A percentile compares a stretch with the other conserved stretches of the same genome.
These are phyloP conservation scores for Synanthedon andrenaeformis DNA, from an alignment of 2,888 invertebrate genomes.

Conservation along the genomic window DNA sequence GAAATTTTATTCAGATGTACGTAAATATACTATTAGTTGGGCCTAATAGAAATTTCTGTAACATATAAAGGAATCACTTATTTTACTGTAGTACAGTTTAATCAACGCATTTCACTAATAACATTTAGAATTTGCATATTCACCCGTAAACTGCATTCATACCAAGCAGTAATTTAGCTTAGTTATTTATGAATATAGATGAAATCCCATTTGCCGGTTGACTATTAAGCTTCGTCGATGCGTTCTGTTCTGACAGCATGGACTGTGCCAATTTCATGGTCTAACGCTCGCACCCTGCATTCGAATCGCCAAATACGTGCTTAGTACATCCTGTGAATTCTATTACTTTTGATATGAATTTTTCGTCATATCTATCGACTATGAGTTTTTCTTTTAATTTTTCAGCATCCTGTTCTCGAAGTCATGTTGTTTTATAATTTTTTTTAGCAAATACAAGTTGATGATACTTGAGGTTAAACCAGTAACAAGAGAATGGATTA, in stretches of 20 bases:
- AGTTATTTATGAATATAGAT: conserved; percentile 36
- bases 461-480: no score
- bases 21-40: no score
- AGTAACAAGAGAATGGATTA: no score
- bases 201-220: conserved; percentile 36
- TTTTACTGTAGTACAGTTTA: no score
- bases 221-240: conserved; percentile 43
- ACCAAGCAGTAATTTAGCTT: conserved; percentile 12
- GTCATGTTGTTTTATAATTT: no score
- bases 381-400: no score
- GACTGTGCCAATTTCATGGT: conserved; percentile 61
- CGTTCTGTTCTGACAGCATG: conserved; percentile 45
- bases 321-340: not conserved
- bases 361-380: conserved; percentile 7
- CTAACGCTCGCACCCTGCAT: conserved; percentile 56
- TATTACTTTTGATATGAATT: conserved; percentile 16
- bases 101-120: no score
- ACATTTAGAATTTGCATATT: conserved; percentile 4
- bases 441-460: no score
- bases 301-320: conserved; percentile 32
- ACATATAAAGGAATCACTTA: no score
- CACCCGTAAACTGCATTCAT: not conserved
- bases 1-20: no score
- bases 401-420: no score
- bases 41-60: no score